Conservation (phyloP, 2,113 vertebrate genomes). For the Passer montanus region DNA sequence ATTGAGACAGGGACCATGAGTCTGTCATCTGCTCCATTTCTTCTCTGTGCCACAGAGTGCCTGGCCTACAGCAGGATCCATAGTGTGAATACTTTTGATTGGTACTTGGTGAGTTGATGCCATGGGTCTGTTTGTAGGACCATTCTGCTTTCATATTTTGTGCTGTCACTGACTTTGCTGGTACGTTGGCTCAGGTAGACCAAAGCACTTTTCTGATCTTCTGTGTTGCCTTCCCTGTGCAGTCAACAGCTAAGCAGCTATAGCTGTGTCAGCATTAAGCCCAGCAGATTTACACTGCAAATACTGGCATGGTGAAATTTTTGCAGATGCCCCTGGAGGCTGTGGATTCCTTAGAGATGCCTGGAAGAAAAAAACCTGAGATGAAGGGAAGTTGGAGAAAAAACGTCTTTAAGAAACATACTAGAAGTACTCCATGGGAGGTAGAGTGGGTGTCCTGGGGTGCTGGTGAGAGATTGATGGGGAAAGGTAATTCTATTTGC, state of each 20-base stretch:
- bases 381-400: neutral
- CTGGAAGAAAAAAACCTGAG: neutral
- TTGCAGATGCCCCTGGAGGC: neutral
- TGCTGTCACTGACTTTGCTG: neutral
- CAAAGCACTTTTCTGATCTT: neutral
- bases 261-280: neutral
- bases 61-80: neutral
- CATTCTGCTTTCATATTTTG: neutral
- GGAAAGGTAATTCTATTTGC: neutral
- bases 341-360: neutral
- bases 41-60: neutral
- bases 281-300: neutral
- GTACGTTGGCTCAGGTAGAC: accelerated
- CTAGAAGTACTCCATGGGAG: neutral
- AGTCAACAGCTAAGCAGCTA: neutral
- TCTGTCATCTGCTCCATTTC: neutral
- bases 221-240: neutral
- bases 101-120: neutral
- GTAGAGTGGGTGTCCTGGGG: neutral
- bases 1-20: neutral
- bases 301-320: neutral
- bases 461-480: neutral
- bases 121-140: neutral
- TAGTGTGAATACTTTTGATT: accelerated
- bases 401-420: neutral